Evolutionary conservation across 2,888 invertebrate genomes (phyloP), one percentile per base, ranked within the genome.

Genomic region (Ischnus inquisitorius): DNA sequence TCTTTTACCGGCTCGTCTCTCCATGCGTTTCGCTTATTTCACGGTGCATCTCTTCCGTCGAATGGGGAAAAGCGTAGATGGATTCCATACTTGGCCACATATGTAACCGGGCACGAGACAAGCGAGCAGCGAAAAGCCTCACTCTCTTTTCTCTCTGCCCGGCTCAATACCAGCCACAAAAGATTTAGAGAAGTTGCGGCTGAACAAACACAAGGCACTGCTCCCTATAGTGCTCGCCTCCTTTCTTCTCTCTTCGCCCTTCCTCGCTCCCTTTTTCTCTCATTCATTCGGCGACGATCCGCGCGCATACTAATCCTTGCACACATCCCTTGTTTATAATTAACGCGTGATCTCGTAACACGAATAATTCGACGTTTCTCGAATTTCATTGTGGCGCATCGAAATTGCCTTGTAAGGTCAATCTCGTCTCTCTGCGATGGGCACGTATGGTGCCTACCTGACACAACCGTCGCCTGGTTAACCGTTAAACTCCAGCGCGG

Each of bases 161-260:
- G 48, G 74, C 84, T 84, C 84, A 69, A 81, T 84, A 81, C 84
- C 34, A 78, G 87, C 88, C 87, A 93, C 93, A 93, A 93, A 93
- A 93, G 93, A 93, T 92, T 91, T 92, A 92, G 92, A 93, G 92
- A 93, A 92, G 92, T 93, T 91, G 92, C 93, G 93, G 93, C 93
- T 93, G 93, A 93, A 93, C 91, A 93, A 93, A 93, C 93, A 93
- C 88, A 14, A 6, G 88, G 87, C 85, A 82, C 78, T 87, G 87
- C 88, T 87, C 78, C 80, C 76, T 80, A 67, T 60, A 46, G 22
- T 54, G 62, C 41, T 71, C 88, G 88, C 79, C 88, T 87, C 79
- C 88, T 87, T 89, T 88, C 88, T 87, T 86, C 67, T 79, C 64
- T 74, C 62, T 14, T 43, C 62, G 68, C 71, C 68, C 68, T 76